phyloP scores from a whole-genome alignment of 2,888 invertebrate species.

The Melanostoma mellinum region DNA sequence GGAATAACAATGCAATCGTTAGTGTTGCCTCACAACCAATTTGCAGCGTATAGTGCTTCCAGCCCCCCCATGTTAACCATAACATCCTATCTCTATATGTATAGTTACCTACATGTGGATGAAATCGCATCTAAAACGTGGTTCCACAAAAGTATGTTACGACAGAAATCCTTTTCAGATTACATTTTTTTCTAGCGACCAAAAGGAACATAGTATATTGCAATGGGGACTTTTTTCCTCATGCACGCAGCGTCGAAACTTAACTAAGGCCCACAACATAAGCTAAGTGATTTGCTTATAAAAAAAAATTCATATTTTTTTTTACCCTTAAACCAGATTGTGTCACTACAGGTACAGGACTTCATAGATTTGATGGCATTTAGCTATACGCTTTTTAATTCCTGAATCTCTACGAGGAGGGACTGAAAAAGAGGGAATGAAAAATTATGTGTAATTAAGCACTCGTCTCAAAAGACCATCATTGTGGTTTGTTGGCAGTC shows the following conservation, averaged over 20 bases:
- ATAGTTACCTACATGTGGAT: not conserved
- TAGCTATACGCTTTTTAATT: not conserved
- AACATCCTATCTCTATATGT: not conserved
- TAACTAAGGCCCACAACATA: too few relatives aligned
- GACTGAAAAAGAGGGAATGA: not conserved
- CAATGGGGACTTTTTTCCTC: too few relatives aligned
- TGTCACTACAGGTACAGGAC: too few relatives aligned
- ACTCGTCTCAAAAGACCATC: slow-evolving; percentile 25
- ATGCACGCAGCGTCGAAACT: too few relatives aligned
- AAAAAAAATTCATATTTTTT: too few relatives aligned
- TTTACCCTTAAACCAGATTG: too few relatives aligned
- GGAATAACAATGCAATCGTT: slow-evolving; percentile 49
- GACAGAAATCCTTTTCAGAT: too few relatives aligned
- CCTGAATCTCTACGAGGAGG: not conserved
- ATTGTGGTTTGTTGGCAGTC: slow-evolving; percentile 28
- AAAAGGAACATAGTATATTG: not conserved
- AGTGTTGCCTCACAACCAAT: slow-evolving; percentile 52
- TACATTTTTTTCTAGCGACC: slow-evolving; percentile 12
- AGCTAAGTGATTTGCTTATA: too few relatives aligned
- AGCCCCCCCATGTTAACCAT: not conserved
- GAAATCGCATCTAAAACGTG: slow-evolving; percentile 19
- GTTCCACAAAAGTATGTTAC: not conserved
- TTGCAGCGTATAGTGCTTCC: slow-evolving; percentile 39
- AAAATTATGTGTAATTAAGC: slow-evolving; percentile 47
- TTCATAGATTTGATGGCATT: too few relatives aligned